Conservation (phyloP, 1,140 invertebrate genomes). For the Thrips palmi region DNA sequence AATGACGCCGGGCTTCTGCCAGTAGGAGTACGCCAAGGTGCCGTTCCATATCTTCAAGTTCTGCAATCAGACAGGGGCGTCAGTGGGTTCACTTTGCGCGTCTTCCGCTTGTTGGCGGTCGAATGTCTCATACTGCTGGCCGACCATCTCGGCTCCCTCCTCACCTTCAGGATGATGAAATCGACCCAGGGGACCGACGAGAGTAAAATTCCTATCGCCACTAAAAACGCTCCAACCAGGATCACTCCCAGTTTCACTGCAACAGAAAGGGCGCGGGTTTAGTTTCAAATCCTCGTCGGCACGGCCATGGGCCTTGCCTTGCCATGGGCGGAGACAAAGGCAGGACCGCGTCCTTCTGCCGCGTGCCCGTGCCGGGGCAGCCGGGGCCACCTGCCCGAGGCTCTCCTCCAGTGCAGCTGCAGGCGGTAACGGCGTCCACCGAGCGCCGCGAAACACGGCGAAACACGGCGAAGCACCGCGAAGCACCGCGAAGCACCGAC, state of each 20-base stretch:
- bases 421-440: no score
- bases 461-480: no score
- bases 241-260: slow-evolving; percentile 60
- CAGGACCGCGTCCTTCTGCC: not conserved
- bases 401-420: not conserved
- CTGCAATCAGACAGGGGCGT: slow-evolving; percentile 31
- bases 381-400: not conserved
- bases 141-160: not conserved
- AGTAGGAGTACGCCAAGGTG: slow-evolving; percentile 72
- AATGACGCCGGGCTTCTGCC: slow-evolving; percentile 76
- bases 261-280: slow-evolving; percentile 24
- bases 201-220: slow-evolving; percentile 58
- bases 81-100: not conserved
- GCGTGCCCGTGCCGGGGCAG: not conserved
- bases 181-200: slow-evolving; percentile 70
- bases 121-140: not conserved
- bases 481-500: no score
- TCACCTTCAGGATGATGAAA: slow-evolving; percentile 62
- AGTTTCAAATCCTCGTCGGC: slow-evolving; percentile 1
- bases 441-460: no score
- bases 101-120: not conserved
- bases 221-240: slow-evolving; percentile 52
- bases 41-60: slow-evolving; percentile 68
- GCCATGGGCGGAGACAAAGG: slow-evolving; percentile 2
- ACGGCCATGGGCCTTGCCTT: no score